Conservation (phyloP, 2,888 invertebrate genomes). For the Thymelicus acteon region DNA sequence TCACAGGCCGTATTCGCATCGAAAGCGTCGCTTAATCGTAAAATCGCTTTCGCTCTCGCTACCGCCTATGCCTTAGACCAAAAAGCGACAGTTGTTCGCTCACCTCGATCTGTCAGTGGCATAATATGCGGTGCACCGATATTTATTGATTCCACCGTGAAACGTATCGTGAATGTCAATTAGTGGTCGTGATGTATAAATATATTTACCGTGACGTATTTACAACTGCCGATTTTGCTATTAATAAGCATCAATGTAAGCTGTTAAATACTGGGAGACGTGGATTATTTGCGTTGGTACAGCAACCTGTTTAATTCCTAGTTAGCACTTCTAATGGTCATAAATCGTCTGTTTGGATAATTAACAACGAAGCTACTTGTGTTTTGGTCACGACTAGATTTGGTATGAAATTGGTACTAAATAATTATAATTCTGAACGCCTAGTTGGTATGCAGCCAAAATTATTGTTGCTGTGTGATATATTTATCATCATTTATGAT, state of each 20-base stretch:
- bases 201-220: constrained; percentile 60
- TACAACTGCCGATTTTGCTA: constrained; percentile 44
- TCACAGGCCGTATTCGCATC: too few species aligned
- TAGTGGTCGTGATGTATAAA: constrained; percentile 61
- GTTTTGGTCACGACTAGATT: neutral
- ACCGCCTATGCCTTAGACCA: constrained; percentile 37
- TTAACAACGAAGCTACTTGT: constrained; percentile 2
- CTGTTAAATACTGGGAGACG: constrained; percentile 38
- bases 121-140: constrained; percentile 53
- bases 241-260: constrained; percentile 39
- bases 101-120: constrained; percentile 67
- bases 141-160: constrained; percentile 66
- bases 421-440: neutral
- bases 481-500: too few species aligned
- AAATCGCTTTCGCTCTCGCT: neutral
- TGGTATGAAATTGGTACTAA: neutral
- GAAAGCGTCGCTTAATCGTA: neutral
- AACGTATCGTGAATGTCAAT: constrained; percentile 72
- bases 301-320: constrained; percentile 48
- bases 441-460: neutral
- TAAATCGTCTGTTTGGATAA: constrained; percentile 14
- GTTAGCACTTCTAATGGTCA: constrained; percentile 15
- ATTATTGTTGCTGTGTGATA: neutral
- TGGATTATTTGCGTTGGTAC: constrained; percentile 46
- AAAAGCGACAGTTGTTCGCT: constrained; percentile 63